Evolutionary conservation across 2,113 vertebrate species (phyloP).

Genomic region (Periophthalmodon schlosseri): DNA sequence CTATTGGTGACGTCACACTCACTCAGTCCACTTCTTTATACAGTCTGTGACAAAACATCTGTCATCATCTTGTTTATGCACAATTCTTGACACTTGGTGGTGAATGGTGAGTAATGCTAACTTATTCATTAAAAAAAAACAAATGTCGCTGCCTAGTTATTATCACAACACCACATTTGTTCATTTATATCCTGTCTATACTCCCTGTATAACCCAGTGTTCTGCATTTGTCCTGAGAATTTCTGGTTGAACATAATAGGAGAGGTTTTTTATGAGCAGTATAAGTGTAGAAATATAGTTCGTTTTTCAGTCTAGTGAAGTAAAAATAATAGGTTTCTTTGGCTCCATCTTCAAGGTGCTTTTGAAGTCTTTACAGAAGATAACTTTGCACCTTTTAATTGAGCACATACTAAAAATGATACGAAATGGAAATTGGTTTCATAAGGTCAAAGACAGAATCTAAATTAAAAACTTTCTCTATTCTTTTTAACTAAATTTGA

Average conservation of each 20-base stretch:
- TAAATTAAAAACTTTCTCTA: not conserved
- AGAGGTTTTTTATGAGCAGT: slow-evolving; percentile 8
- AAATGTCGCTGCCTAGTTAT: too few relatives aligned
- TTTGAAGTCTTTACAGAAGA: slow-evolving; percentile 2
- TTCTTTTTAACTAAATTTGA: not conserved
- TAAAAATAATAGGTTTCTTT: slow-evolving; percentile 12
- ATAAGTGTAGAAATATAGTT: slow-evolving; percentile 16
- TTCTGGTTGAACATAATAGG: slow-evolving; percentile 35
- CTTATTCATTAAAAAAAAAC: too few relatives aligned
- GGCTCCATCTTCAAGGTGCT: slow-evolving; percentile 3
- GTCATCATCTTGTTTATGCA: too few relatives aligned
- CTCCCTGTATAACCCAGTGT: slow-evolving; percentile 18
- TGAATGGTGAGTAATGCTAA: too few relatives aligned
- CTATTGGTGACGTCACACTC: too few relatives aligned
- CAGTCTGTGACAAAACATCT: too few relatives aligned
- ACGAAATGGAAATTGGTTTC: slow-evolving; percentile 4
- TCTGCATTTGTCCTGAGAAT: slow-evolving; percentile 27
- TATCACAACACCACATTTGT: too few relatives aligned
- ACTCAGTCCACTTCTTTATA: too few relatives aligned
- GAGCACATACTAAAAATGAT: slow-evolving; percentile 5
- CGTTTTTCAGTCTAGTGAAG: slow-evolving; percentile 15
- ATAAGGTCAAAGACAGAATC: not conserved
- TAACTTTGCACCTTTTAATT: slow-evolving; percentile 11
- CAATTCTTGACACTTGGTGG: too few relatives aligned
- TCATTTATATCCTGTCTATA: not conserved